Base-by-base conservation (phyloP, 1,140 invertebrate genomes). In the Samia ricini region DNA sequence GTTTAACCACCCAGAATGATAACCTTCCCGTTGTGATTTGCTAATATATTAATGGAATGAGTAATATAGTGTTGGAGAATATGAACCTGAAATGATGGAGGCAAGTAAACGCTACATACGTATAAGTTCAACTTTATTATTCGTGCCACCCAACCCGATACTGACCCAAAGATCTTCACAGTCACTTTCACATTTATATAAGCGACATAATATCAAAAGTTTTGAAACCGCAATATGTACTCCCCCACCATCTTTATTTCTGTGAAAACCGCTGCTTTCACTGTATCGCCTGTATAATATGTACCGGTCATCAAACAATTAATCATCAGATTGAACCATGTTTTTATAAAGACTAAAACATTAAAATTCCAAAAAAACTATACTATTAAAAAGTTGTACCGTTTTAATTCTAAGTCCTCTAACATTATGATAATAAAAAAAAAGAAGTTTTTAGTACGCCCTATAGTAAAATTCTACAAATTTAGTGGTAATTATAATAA, bases 381-480 rank as follows among this genome's bases (percentile, higher is more conserved):
- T 18, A 19, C 57, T 63, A 42, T 24, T 26, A 12, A 26, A 63
- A 33, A 63, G 50, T 12, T 10, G 2, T 20, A 7, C 4, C 2
- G 48, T 36, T 19, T 63, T 69, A 4, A 42, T 51, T 26, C 50
- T 23, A 8, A 65, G 20, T 8, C 67, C 67, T 24, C 56, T 6
- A 19, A 56, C 29, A 33, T 69, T 69, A 60, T 69, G 67, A 20
- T 69, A 69, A 29, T 61, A 68, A 52, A 29, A 23, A 33, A 19
- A 29, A 36, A 57, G n/a, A 51, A 23, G 21, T 55, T 22, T 55
- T 6, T 19, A 3, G 1, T 1, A 5, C 10, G 22, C 36, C 18
- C 52, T 57, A 33, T 63, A 50, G 18, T 48, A 20, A 48, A 48
- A 22, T 48, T 23, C n/a, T n/a, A 23, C 20, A 10, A 42, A 5